Evolutionary conservation across 2,797 vertebrate species (phyloP).

Genomic region (Lophotriccus pileatus): DNA sequence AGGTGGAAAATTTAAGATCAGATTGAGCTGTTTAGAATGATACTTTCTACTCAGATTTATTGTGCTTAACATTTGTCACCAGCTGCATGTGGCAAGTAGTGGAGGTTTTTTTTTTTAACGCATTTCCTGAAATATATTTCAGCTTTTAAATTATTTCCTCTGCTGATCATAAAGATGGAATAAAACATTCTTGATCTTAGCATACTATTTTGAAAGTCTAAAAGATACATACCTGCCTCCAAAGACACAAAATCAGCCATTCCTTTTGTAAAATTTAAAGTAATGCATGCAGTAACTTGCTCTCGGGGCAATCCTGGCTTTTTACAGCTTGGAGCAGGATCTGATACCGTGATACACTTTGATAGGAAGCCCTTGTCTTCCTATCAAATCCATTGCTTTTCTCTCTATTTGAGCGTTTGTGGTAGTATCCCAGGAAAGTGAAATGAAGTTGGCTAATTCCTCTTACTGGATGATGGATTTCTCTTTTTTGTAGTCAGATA

Average conservation of each 20-base stretch:
- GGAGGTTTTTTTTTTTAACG: not conserved
- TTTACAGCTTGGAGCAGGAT: not conserved
- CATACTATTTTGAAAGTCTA: not conserved
- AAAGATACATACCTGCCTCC: not conserved
- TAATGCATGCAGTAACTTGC: not conserved
- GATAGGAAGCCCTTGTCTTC: not conserved
- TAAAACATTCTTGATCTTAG: not conserved
- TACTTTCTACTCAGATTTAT: not conserved
- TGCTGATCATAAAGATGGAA: not conserved
- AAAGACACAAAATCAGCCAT: not conserved
- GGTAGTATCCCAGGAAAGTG: not conserved
- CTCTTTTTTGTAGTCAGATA: conserved; percentile 1
- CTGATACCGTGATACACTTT: not conserved
- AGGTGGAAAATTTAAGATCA: not conserved
- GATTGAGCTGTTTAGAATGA: not conserved
- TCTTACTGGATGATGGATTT: conserved; percentile 27
- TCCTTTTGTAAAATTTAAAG: not conserved
- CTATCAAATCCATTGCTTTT: not conserved
- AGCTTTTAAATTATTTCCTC: not conserved
- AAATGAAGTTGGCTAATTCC: conserved; percentile 2
- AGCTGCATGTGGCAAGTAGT: not conserved
- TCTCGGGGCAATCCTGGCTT: not conserved
- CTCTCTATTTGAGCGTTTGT: not conserved
- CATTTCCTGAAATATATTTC: not conserved
- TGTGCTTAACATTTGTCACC: not conserved